A percentile compares a stretch with the other conserved stretches of the same genome.
These are phyloP conservation scores for Glaucopsyche alexis DNA, from an alignment of 2,888 invertebrate species.

Conservation along the genomic window DNA sequence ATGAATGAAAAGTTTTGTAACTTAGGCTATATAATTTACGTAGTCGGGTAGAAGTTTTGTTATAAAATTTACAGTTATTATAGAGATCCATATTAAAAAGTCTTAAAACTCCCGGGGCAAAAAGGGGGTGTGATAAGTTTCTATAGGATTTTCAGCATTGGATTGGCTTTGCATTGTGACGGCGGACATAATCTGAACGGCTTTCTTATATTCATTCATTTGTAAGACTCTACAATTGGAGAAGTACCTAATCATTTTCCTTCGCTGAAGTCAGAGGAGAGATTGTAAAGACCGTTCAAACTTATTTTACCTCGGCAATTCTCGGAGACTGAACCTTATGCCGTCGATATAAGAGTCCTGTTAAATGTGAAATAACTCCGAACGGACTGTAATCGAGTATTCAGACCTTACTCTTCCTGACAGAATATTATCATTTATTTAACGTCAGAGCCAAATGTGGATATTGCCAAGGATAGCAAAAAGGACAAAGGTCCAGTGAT, in stretches of 20 bases:
- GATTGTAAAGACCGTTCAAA: constrained; percentile 4
- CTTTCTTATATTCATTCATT: constrained; percentile 4
- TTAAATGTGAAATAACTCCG: no score
- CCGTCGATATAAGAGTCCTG: no score
- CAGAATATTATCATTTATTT: constrained; percentile 26
- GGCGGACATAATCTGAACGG: background rate
- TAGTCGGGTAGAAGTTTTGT: no score
- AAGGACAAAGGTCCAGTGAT: constrained; percentile 53
- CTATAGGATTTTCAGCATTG: background rate
- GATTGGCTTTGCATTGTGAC: constrained; percentile 3
- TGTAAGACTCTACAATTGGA: background rate
- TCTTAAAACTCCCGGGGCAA: background rate
- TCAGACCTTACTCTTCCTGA: constrained; percentile 25
- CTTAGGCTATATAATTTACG: no score
- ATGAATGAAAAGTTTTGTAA: no score
- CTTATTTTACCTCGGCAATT: constrained; percentile 6
- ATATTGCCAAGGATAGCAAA: constrained; percentile 52
- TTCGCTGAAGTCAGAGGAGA: background rate
- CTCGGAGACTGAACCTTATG: no score
- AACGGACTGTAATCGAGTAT: background rate
- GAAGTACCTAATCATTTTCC: background rate
- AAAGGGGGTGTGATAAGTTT: background rate
- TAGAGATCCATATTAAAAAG: background rate
- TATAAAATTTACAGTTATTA: background rate
- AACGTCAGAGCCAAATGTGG: constrained; percentile 28